Conservation (phyloP, 2,797 vertebrate genomes). For the Melanotaenia pygmaea region DNA sequence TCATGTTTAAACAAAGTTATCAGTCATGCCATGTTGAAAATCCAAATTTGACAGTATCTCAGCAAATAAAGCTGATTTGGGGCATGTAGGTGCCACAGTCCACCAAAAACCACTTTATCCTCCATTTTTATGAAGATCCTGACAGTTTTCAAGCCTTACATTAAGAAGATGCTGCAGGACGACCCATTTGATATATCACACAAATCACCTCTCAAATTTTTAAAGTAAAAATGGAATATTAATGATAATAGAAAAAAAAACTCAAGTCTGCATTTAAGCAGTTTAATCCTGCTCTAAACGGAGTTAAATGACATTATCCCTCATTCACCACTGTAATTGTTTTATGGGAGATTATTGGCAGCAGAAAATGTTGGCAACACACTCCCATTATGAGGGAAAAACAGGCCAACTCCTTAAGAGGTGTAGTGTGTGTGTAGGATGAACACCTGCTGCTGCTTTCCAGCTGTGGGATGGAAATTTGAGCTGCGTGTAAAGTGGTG, state of each 20-base stretch:
- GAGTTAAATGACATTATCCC: background rate
- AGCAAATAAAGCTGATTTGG: no score
- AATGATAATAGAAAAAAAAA: background rate
- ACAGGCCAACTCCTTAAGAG: background rate
- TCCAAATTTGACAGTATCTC: no score
- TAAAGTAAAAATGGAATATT: no score
- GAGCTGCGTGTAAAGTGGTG: background rate
- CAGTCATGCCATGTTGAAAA: no score
- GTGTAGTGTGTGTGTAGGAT: background rate
- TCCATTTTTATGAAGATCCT: no score
- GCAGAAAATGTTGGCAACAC: background rate
- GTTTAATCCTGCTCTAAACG: background rate
- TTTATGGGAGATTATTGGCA: background rate
- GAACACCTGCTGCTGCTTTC: conserved; percentile 8
- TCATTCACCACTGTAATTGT: background rate
- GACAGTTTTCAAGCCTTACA: no score
- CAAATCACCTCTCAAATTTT: no score
- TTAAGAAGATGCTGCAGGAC: no score
- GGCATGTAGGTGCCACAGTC: no score
- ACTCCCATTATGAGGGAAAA: background rate
- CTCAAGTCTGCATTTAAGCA: background rate
- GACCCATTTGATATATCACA: no score
- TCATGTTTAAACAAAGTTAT: no score
- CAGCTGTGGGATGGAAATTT: background rate
- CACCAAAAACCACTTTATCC: no score